Evolutionary conservation across 1,140 invertebrate genomes (phyloP).

Genomic region (Colletes gigas): DNA sequence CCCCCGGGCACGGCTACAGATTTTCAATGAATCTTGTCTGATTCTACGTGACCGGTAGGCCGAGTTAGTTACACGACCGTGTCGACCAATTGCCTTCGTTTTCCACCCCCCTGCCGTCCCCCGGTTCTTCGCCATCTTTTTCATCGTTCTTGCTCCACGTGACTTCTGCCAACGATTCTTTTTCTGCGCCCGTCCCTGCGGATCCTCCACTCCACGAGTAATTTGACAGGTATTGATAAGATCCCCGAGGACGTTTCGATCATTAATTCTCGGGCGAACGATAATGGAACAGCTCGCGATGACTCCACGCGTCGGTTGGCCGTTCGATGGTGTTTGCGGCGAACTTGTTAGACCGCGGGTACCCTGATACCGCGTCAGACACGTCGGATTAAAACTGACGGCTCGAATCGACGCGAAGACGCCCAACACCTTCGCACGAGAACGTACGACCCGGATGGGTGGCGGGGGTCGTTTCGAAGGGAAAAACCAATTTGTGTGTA

Average conservation of each 20-base stretch:
- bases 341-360: neutral
- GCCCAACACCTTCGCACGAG: too few relatives aligned
- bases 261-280: constrained; percentile 5
- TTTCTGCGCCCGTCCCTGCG: neutral
- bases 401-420: neutral
- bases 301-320: neutral
- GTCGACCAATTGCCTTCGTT: constrained; percentile 48
- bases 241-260: neutral
- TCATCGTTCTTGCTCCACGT: constrained; percentile 8
- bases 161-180: neutral
- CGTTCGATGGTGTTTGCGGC: neutral
- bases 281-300: constrained; percentile 1
- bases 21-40: constrained; percentile 56
- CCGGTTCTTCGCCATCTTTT: neutral
- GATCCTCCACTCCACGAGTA: neutral
- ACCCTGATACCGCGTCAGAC: neutral
- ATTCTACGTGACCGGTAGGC: constrained; percentile 54
- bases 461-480: too few relatives aligned
- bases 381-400: neutral
- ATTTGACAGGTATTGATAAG: constrained; percentile 25
- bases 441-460: too few relatives aligned
- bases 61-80: constrained; percentile 47
- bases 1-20: constrained; percentile 32
- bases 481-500: too few relatives aligned
- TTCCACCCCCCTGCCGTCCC: neutral